Base-by-base conservation (phyloP, 2,888 invertebrate genomes). In the Acrobasis suavella region DNA sequence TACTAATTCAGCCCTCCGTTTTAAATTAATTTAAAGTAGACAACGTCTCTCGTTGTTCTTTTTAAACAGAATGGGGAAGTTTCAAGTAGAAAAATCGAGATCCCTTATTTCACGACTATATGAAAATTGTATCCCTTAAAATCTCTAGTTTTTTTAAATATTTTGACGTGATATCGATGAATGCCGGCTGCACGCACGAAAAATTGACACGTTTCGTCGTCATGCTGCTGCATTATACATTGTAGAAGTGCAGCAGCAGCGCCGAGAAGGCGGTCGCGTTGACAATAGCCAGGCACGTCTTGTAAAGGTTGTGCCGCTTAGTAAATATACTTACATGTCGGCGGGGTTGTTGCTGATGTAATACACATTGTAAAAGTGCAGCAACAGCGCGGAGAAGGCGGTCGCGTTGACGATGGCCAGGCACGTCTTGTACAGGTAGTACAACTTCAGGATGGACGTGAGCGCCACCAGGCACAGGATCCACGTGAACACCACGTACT, bases 401-500 rank as follows among this genome's bases (percentile, higher is more conserved):
- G 93, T 83, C 0, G 97, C 96, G 93, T 97, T 96, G 14, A 94
- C 83, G 9, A 96, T 86, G 0, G 97, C 96, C 72, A 98, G 91
- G 15, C 95, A 93, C 0, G 97, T 96, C 77, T 98, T 98, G 61
- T 97, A 95, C 68, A 98, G 85, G 79, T 97, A 98, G 80, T 97
- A 97, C 16, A 98, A 91, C 82, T 98, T 98, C 39, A 99, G 93
- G 39, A 98, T 98, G 0, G 98, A 97, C 0, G 98, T 98, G 65
- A 98, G 90, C 0, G 98, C 97, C 50, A 99, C 96, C 78, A 99
- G 94, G 75, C 98, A 97, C 16, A 99, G 91, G 61, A 98, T 96
- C 96, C 98, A 98, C 3, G 98, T 97, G 87, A 98, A 98, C 5
- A 98, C 97, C 14, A 98, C 95, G 79, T 98, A 98, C 85, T 98